phyloP scores from a whole-genome alignment of 2,888 invertebrate genomes.

The Acronicta leporina region DNA sequence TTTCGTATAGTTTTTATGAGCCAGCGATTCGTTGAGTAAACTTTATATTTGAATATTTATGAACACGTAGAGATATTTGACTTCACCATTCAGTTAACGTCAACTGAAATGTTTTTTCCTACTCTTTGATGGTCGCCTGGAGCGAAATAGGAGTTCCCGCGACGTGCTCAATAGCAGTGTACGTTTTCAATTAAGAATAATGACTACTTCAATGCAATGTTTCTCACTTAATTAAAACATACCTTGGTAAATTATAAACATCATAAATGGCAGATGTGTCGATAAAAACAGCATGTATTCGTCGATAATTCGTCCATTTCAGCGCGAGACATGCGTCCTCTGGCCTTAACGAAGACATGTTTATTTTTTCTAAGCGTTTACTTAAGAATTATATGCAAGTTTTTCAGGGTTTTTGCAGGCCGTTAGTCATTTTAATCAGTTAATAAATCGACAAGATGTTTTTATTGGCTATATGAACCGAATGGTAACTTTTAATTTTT shows the following conservation, averaged over 20 bases:
- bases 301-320: slow-evolving; percentile 71
- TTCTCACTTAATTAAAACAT: slow-evolving; percentile 83
- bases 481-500: slow-evolving; percentile 13
- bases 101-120: slow-evolving; percentile 24
- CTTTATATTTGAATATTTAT: slow-evolving; percentile 35
- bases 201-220: slow-evolving; percentile 67
- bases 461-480: slow-evolving; percentile 46
- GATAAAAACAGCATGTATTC: slow-evolving; percentile 73
- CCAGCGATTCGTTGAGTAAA: slow-evolving; percentile 17
- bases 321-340: slow-evolving; percentile 56
- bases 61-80: slow-evolving; percentile 17
- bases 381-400: slow-evolving; percentile 54
- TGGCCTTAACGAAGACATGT: slow-evolving; percentile 64
- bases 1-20: slow-evolving; percentile 22
- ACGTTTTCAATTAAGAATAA: slow-evolving; percentile 72
- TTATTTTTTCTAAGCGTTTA: slow-evolving; percentile 60
- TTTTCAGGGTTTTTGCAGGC: slow-evolving; percentile 63
- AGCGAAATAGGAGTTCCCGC: slow-evolving; percentile 32
- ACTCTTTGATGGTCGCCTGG: slow-evolving; percentile 14
- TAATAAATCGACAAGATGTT: slow-evolving; percentile 62
- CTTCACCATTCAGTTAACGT: slow-evolving; percentile 24
- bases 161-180: slow-evolving; percentile 23
- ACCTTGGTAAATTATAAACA: slow-evolving; percentile 60
- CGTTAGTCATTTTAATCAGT: slow-evolving; percentile 68
- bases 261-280: slow-evolving; percentile 74